Percentiles rank a stretch among this genome's conserved stretches.
phyloP scores from a whole-genome alignment of 2,888 invertebrate species.

The Sarcophaga rosellei region DNA sequence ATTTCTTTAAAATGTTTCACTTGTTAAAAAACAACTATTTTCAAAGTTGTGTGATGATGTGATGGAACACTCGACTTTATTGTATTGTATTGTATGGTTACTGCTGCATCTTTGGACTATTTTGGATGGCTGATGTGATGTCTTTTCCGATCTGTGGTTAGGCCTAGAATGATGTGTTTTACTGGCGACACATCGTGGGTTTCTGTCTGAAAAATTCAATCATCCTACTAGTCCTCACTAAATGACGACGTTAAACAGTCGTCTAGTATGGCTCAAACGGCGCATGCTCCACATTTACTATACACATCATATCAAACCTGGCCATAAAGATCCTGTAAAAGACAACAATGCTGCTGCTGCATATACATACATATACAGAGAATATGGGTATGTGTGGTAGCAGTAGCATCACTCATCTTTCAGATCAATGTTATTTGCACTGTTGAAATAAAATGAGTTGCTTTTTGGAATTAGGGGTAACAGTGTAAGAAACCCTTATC shows the following conservation, averaged over 20 bases:
- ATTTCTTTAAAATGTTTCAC: not conserved
- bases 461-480: not conserved
- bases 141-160: conserved; percentile 82
- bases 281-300: conserved; percentile 65
- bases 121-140: conserved; percentile 75
- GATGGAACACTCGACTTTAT: conserved; percentile 56
- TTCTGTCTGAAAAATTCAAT: conserved; percentile 77
- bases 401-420: conserved; percentile 1
- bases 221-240: conserved; percentile 72
- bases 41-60: conserved; percentile 11
- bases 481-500: not conserved
- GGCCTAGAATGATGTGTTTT: conserved; percentile 82
- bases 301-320: not conserved
- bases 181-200: conserved; percentile 80
- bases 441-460: conserved; percentile 7
- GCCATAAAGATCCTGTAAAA: conserved; percentile 57
- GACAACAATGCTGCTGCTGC: conserved; percentile 12
- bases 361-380: not conserved
- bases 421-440: conserved; percentile 19
- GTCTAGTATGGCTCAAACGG: conserved; percentile 57
- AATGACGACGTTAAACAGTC: conserved; percentile 66
- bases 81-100: conserved; percentile 13
- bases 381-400: not conserved
- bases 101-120: conserved; percentile 59
- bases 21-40: conserved; percentile 13